Evolutionary conservation across 2,888 invertebrate genomes (phyloP).

Genomic region (Tetragonisca angustula): DNA sequence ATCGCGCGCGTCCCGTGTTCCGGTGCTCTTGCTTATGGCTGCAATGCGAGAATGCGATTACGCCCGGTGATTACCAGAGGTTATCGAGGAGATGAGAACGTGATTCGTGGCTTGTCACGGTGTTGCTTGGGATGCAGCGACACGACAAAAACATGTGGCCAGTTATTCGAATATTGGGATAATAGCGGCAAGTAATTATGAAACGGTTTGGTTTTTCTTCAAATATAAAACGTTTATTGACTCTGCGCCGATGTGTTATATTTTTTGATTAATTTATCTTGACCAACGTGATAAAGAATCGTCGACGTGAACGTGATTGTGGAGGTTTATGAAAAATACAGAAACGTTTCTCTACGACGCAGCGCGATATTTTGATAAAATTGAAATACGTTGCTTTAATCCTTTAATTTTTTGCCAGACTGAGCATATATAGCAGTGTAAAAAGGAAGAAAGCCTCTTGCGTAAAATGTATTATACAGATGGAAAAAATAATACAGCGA

Average conservation of each 20-base stretch:
- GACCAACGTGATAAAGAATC: neutral
- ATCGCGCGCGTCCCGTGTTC: conserved; percentile 10
- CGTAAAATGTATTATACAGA: neutral
- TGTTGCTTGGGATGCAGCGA: neutral
- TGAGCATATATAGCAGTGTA: neutral
- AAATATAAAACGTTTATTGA: too few relatives aligned
- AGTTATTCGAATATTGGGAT: neutral
- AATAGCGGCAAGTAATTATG: too few relatives aligned
- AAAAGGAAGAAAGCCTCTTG: neutral
- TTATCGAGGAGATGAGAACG: neutral
- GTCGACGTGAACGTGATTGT: neutral
- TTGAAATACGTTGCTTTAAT: neutral
- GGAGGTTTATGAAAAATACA: neutral
- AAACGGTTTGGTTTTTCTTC: too few relatives aligned
- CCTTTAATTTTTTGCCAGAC: neutral
- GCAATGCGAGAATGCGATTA: conserved; percentile 14
- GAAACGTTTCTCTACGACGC: neutral
- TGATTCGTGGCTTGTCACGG: neutral
- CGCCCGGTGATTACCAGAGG: neutral
- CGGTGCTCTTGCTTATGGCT: neutral
- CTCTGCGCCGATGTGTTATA: neutral
- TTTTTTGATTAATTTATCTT: neutral
- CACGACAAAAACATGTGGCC: too few relatives aligned
- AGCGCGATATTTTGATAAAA: neutral
- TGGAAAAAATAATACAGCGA: neutral